Conservation (phyloP, 1,140 invertebrate genomes). For the Oreohelix idahoensis region DNA sequence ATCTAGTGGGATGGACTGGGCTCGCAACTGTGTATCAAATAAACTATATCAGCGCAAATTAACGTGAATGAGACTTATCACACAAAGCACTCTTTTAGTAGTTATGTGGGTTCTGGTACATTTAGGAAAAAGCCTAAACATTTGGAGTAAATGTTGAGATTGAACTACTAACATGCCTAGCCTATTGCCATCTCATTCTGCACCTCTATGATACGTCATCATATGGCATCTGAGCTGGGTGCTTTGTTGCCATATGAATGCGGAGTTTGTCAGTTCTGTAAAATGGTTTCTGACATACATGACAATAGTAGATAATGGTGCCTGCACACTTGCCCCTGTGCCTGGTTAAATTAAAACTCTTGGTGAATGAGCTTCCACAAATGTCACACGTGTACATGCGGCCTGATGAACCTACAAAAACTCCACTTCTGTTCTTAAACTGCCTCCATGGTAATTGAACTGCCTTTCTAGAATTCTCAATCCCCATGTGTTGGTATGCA, state of each 20-base stretch:
- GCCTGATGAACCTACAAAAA: neutral
- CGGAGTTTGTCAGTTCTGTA: slow-evolving; percentile 28
- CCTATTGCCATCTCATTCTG: too few species aligned
- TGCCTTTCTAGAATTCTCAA: neutral
- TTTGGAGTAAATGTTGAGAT: too few species aligned
- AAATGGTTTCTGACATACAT: slow-evolving; percentile 16
- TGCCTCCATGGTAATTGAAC: neutral
- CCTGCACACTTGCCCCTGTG: slow-evolving; percentile 31
- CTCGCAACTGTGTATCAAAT: neutral
- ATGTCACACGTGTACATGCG: slow-evolving; percentile 11
- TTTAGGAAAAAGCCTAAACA: too few species aligned
- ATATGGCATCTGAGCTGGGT: slow-evolving; percentile 7
- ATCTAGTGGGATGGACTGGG: neutral
- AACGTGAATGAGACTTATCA: too few species aligned
- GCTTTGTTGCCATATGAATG: slow-evolving; percentile 17
- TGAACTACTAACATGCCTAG: too few species aligned
- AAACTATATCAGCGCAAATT: too few species aligned
- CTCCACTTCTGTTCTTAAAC: neutral
- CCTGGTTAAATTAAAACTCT: slow-evolving; percentile 18
- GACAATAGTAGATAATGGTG: slow-evolving; percentile 11
- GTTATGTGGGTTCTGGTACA: too few species aligned
- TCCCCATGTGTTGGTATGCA: neutral
- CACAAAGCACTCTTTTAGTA: too few species aligned
- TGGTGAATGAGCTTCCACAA: slow-evolving; percentile 14
- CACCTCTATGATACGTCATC: too few species aligned